Evolutionary conservation across 2,113 vertebrate species (phyloP).

Genomic region (Datnioides undecimradiatus): DNA sequence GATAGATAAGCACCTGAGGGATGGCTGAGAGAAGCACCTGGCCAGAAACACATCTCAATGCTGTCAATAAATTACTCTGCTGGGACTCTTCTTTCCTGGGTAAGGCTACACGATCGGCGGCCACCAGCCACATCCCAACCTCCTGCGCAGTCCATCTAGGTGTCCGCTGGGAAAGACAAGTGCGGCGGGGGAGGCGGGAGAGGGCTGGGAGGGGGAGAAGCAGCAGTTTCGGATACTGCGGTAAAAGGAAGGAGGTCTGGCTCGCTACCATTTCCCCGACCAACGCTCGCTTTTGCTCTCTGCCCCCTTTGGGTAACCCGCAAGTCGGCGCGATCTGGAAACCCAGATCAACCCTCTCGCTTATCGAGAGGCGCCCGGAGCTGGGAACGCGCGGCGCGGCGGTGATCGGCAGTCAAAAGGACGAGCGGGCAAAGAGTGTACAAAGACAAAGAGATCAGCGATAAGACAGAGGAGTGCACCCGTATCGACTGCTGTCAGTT

Average conservation of each 20-base stretch:
- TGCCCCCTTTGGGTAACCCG: constrained; percentile 30
- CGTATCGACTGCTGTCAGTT: constrained; percentile 84
- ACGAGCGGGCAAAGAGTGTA: constrained; percentile 52
- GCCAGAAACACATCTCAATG: constrained; percentile 71
- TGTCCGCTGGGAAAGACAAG: constrained; percentile 55
- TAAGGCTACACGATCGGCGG: constrained; percentile 57
- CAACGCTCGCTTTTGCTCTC: constrained; percentile 1
- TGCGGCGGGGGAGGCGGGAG: too few relatives aligned
- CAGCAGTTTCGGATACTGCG: constrained; percentile 45
- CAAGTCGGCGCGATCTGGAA: constrained; percentile 50
- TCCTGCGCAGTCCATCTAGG: constrained; percentile 62
- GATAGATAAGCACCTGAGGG: constrained; percentile 80
- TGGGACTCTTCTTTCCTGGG: constrained; percentile 63
- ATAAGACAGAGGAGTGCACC: constrained; percentile 73
- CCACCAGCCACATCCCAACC: constrained; percentile 52
- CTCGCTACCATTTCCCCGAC: not conserved
- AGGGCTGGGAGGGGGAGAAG: not conserved
- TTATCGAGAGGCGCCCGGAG: constrained; percentile 46
- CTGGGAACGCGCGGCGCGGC: constrained; percentile 44
- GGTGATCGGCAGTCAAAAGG: constrained; percentile 51
- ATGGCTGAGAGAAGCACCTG: constrained; percentile 76
- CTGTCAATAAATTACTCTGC: constrained; percentile 74
- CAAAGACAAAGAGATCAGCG: constrained; percentile 80
- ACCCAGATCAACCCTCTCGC: constrained; percentile 37
- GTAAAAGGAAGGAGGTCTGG: constrained; percentile 20